Conservation (phyloP, 2,113 vertebrate species). For the Seriola dumerili region DNA sequence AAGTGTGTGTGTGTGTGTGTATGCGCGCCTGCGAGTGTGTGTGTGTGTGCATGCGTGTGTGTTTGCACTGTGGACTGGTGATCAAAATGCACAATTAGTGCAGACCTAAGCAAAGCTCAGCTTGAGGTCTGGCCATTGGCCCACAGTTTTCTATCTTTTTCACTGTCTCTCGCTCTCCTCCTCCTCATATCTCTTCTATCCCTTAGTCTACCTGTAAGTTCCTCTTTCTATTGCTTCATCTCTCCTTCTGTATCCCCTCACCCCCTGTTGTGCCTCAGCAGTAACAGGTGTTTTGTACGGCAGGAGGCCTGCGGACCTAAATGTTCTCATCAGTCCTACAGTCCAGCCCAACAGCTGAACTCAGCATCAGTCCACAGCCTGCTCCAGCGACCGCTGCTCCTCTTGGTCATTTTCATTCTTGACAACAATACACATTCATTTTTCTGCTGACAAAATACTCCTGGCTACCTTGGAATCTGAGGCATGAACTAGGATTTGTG, state of each 20-base stretch:
- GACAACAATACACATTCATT: constrained; percentile 20
- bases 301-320: constrained; percentile 72
- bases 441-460: constrained; percentile 34
- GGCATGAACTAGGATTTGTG: not conserved
- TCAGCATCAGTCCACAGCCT: constrained; percentile 64
- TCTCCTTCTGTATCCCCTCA: constrained; percentile 32
- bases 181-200: constrained; percentile 12
- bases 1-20: too few species aligned
- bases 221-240: constrained; percentile 46
- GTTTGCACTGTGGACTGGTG: constrained; percentile 3
- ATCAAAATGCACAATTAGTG: constrained; percentile 26
- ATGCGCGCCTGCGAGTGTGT: too few species aligned
- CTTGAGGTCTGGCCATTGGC: constrained; percentile 32
- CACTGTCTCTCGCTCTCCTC: not conserved
- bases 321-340: constrained; percentile 74
- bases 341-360: constrained; percentile 73
- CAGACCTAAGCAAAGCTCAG: constrained; percentile 36
- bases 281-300: constrained; percentile 75
- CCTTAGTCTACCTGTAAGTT: constrained; percentile 36
- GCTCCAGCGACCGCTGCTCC: constrained; percentile 35
- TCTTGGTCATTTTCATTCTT: constrained; percentile 49
- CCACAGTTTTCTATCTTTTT: constrained; percentile 5
- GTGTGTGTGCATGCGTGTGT: not conserved
- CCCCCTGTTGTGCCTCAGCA: constrained; percentile 59
- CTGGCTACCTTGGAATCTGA: not conserved